These are phyloP conservation scores for Osmoderma eremita DNA, from an alignment of 2,888 invertebrate species.

Conservation along the genomic window DNA sequence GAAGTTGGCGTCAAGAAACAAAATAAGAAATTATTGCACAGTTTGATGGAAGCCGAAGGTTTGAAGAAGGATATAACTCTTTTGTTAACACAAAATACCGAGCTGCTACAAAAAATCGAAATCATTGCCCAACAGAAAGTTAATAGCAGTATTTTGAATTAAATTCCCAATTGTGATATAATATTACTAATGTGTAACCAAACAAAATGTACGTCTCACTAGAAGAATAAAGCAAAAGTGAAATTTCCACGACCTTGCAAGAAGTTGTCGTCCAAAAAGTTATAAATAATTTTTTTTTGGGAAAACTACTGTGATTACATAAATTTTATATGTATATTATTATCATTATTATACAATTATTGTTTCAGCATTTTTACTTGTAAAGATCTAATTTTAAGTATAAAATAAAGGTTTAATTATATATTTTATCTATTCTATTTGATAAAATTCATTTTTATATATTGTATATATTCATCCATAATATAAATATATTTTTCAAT, in stretches of 20 bases:
- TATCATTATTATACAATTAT: not conserved
- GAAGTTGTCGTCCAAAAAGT: not conserved
- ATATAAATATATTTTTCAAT: too few relatives aligned
- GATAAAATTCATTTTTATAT: too few relatives aligned
- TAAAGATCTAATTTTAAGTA: too few relatives aligned
- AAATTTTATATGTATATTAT: not conserved
- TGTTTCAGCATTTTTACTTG: too few relatives aligned
- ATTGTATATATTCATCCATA: too few relatives aligned
- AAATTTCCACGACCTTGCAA: too few relatives aligned
- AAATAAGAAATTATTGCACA: constrained; percentile 55
- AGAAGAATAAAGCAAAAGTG: too few relatives aligned
- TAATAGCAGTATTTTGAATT: not conserved
- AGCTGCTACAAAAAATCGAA: constrained; percentile 55
- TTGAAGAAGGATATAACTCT: constrained; percentile 61
- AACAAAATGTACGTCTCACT: too few relatives aligned
- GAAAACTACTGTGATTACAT: constrained; percentile 20
- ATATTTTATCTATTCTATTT: too few relatives aligned
- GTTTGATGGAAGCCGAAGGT: constrained; percentile 53
- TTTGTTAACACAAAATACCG: constrained; percentile 62
- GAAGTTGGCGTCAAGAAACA: constrained; percentile 52
- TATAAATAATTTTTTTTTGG: constrained; percentile 10
- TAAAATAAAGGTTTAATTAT: too few relatives aligned
- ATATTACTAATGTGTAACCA: not conserved
- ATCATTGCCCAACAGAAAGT: constrained; percentile 17
- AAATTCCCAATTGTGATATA: not conserved